Conservation (phyloP, 2,797 vertebrate genomes). For the Muraenolepis orangiensis region DNA sequence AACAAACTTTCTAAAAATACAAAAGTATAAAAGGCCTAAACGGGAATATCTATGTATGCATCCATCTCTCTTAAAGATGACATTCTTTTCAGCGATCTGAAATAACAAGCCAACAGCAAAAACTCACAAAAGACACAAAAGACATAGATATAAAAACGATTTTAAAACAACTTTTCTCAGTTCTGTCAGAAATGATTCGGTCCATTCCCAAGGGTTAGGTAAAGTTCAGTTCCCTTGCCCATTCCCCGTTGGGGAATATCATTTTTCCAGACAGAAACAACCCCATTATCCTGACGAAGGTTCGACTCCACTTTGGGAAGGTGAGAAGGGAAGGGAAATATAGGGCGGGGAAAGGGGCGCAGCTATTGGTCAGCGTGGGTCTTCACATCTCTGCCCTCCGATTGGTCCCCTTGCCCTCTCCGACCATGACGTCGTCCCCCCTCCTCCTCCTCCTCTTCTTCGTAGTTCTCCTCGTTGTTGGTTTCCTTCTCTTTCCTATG, state of each 20-base stretch:
- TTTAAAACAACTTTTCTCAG: constrained; percentile 12
- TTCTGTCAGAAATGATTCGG: constrained; percentile 29
- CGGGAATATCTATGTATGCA: neutral
- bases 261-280: constrained; percentile 30
- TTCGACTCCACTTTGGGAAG: neutral
- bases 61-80: neutral
- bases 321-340: neutral
- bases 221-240: constrained; percentile 42
- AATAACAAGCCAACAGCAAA: constrained; percentile 5
- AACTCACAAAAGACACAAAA: constrained; percentile 30
- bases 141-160: constrained; percentile 26
- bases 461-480: constrained; percentile 80
- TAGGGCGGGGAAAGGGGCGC: constrained; percentile 36
- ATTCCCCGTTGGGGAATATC: constrained; percentile 35
- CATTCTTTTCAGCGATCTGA: constrained; percentile 17
- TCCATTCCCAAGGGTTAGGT: constrained; percentile 52
- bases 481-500: constrained; percentile 62
- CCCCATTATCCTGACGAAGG: constrained; percentile 33
- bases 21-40: constrained; percentile 34
- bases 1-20: constrained; percentile 24
- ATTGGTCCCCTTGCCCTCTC: constrained; percentile 65
- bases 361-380: constrained; percentile 25
- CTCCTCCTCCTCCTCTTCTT: constrained; percentile 87
- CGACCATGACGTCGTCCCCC: constrained; percentile 72
- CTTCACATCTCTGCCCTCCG: constrained; percentile 91